Percentiles rank a stretch among this genome's conserved stretches.
These are phyloP conservation scores for Spongilla lacustris DNA, from an alignment of 37 sponge, comb jelly and placozoan species.

Conservation along the genomic window DNA sequence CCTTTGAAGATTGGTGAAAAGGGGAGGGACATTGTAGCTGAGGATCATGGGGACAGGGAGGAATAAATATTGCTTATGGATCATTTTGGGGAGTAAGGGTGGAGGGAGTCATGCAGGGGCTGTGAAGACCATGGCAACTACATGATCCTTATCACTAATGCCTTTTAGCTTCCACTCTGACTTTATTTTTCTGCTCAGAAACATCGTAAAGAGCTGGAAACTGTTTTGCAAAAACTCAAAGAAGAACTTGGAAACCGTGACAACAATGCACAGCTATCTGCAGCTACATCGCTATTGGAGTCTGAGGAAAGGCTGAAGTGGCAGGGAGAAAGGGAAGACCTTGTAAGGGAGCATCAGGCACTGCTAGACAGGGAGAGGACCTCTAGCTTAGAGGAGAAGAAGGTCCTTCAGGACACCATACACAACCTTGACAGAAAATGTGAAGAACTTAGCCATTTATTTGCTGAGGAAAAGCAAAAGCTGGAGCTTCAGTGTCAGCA, in stretches of 20 bases:
- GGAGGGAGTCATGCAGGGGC: too few relatives aligned
- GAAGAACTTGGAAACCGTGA: background rate
- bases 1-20: too few relatives aligned
- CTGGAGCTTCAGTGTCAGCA: background rate
- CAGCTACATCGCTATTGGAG: background rate
- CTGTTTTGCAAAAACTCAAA: background rate
- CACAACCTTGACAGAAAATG: slow-evolving; percentile 6
- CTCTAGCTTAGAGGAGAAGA: background rate
- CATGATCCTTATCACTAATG: too few relatives aligned
- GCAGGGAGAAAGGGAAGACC: slow-evolving; percentile 50
- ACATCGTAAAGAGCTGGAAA: background rate
- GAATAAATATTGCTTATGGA: too few relatives aligned
- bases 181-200: background rate
- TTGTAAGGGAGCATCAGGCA: slow-evolving; percentile 25
- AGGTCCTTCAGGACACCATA: background rate
- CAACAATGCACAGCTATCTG: background rate
- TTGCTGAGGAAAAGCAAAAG: background rate
- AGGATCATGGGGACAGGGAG: too few relatives aligned
- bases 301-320: slow-evolving; percentile 55
- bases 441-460: background rate
- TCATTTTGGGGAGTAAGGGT: too few relatives aligned
- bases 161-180: too few relatives aligned
- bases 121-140: too few relatives aligned
- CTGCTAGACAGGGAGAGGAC: slow-evolving; percentile 1
- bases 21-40: too few relatives aligned